These are phyloP conservation scores for Brachionus calyciflorus DNA, from an alignment of 1,140 invertebrate species.

Conservation along the genomic window DNA sequence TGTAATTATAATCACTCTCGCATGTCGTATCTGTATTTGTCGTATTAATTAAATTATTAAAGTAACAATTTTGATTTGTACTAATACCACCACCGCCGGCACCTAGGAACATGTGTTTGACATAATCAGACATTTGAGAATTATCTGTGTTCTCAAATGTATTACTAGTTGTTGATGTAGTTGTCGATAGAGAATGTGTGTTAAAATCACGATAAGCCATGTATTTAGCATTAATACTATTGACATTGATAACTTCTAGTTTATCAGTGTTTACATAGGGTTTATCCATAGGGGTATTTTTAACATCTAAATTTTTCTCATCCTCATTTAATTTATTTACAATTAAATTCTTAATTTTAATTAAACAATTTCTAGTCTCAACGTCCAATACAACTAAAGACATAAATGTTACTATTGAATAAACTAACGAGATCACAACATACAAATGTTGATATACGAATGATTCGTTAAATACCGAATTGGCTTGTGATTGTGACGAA, in stretches of 20 bases:
- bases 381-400: not conserved
- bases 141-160: conserved; percentile 4
- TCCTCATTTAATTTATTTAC: not conserved
- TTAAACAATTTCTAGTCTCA: not conserved
- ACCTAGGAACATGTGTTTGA: conserved; percentile 11
- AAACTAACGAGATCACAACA: not conserved
- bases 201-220: conserved; percentile 27
- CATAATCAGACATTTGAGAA: conserved; percentile 21
- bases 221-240: conserved; percentile 14
- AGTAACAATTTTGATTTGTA: conserved; percentile 9
- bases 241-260: conserved; percentile 17
- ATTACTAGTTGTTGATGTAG: not conserved
- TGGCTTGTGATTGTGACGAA: not conserved
- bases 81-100: too few species aligned
- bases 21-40: conserved; percentile 11
- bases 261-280: too few species aligned
- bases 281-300: too few species aligned
- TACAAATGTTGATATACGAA: conserved; percentile 11
- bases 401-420: not conserved
- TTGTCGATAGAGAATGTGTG: conserved; percentile 4
- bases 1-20: conserved; percentile 27
- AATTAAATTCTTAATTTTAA: not conserved
- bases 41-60: conserved; percentile 9
- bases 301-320: not conserved
- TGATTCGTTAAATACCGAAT: not conserved